Evolutionary conservation across 2,888 invertebrate genomes (phyloP).

Genomic region (Julus scanicus): DNA sequence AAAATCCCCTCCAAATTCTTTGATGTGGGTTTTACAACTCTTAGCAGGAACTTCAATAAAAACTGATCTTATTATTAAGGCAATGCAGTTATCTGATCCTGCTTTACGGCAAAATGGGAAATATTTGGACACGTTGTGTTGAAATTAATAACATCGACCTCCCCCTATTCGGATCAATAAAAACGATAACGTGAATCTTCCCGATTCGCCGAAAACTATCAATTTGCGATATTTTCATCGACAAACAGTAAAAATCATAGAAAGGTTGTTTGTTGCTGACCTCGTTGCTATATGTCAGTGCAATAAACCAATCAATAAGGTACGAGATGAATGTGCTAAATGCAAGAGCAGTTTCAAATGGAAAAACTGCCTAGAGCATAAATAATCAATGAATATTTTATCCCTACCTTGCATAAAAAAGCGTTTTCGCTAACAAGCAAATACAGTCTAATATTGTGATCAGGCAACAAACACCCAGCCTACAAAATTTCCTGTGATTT

Average conservation of each 20-base stretch:
- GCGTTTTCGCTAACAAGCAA: conserved; percentile 31
- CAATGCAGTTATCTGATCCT: not conserved
- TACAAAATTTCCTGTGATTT: not conserved
- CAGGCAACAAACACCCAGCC: not conserved
- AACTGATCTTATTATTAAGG: not conserved
- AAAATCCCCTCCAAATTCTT: conserved; percentile 2
- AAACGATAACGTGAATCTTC: not conserved
- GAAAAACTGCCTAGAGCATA: conserved; percentile 16
- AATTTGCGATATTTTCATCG: conserved; percentile 45
- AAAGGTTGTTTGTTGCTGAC: not conserved
- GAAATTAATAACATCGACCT: conserved; percentile 41
- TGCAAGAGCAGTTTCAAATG: not conserved
- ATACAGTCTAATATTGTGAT: not conserved
- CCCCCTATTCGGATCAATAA: not conserved
- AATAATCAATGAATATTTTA: conserved; percentile 43
- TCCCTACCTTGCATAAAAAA: not conserved
- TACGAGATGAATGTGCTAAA: conserved; percentile 22
- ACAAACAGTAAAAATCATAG: conserved; percentile 25
- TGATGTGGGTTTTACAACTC: conserved; percentile 26
- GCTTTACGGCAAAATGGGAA: not conserved
- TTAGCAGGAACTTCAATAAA: conserved; percentile 10
- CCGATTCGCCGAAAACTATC: conserved; percentile 9
- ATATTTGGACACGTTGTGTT: conserved; percentile 15
- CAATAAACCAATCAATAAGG: conserved; percentile 29
- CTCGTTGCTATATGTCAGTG: conserved; percentile 16